phyloP scores from a whole-genome alignment of 2,888 invertebrate genomes.

The Sericinus montela region DNA sequence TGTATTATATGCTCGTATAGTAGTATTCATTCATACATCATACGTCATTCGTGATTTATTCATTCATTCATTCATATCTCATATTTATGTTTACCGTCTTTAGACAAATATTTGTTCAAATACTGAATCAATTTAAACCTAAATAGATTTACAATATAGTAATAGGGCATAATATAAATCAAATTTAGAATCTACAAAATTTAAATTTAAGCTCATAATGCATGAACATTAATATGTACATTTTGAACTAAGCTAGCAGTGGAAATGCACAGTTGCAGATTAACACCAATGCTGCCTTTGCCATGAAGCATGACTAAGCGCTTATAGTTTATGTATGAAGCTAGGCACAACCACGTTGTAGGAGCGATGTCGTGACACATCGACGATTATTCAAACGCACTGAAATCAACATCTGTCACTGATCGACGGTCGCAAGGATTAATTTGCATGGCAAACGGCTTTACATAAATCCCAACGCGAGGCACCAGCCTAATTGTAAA shows the following conservation, averaged over 20 bases:
- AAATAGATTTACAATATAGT: no score
- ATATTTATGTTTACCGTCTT: no score
- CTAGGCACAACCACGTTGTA: slow-evolving; percentile 12
- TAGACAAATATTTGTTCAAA: no score
- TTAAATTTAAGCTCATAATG: no score
- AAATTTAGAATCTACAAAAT: no score
- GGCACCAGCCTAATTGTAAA: slow-evolving; percentile 41
- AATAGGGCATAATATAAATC: no score
- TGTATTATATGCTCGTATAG: no score
- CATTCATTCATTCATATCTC: no score
- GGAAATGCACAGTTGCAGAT: not conserved
- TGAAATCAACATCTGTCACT: slow-evolving; percentile 57
- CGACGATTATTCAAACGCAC: slow-evolving; percentile 51
- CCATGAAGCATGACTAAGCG: slow-evolving; percentile 15
- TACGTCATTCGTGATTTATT: no score
- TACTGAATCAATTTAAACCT: no score
- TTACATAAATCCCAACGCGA: slow-evolving; percentile 48
- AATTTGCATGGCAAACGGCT: slow-evolving; percentile 57
- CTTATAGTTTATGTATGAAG: slow-evolving; percentile 17
- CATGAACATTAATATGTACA: no score
- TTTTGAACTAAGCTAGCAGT: not conserved
- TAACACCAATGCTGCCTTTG: not conserved
- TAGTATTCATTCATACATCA: no score
- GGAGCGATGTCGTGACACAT: slow-evolving; percentile 29
- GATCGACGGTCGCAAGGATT: slow-evolving; percentile 48